These are phyloP conservation scores for Sitophilus oryzae DNA, from an alignment of 1,140 invertebrate species.

Conservation along the genomic window DNA sequence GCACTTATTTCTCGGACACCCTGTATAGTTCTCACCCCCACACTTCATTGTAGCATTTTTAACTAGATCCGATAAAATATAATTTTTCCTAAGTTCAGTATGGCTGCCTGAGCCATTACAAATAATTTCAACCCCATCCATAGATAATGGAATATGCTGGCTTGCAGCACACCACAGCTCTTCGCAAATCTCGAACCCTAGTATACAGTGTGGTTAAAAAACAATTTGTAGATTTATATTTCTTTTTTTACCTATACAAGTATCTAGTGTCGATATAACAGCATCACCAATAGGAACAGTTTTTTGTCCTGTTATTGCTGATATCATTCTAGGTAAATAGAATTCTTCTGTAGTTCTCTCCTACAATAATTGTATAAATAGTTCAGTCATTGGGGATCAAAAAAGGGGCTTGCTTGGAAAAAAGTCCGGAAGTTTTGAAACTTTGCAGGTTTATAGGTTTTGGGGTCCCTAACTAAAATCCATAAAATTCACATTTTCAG, in stretches of 20 bases:
- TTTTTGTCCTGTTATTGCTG: conserved; percentile 72
- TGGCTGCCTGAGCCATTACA: conserved; percentile 82
- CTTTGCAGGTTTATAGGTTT: no score
- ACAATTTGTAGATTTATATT: not conserved
- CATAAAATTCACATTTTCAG: no score
- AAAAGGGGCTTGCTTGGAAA: no score
- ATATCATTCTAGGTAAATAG: conserved; percentile 81
- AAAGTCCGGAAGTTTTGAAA: no score
- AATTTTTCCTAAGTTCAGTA: conserved; percentile 90
- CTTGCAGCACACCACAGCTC: conserved; percentile 93
- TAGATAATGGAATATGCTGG: conserved; percentile 79
- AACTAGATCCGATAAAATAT: conserved; percentile 80
- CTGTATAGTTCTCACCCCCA: no score
- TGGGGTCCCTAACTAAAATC: no score
- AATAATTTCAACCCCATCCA: conserved; percentile 96
- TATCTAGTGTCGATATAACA: conserved; percentile 85
- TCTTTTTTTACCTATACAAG: conserved; percentile 66
- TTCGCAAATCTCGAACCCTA: conserved; percentile 93
- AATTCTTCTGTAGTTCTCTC: conserved; percentile 71
- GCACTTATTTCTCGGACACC: no score
- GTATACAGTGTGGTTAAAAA: conserved; percentile 1
- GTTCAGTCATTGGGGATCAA: no score
- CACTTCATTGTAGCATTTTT: conserved; percentile 86
- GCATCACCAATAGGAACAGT: conserved; percentile 92
- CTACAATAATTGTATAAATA: conserved; percentile 21